Evolutionary conservation across 2,888 invertebrate genomes (phyloP), one percentile per base, ranked within the genome.

Genomic region (Mallateleia sp.): DNA sequence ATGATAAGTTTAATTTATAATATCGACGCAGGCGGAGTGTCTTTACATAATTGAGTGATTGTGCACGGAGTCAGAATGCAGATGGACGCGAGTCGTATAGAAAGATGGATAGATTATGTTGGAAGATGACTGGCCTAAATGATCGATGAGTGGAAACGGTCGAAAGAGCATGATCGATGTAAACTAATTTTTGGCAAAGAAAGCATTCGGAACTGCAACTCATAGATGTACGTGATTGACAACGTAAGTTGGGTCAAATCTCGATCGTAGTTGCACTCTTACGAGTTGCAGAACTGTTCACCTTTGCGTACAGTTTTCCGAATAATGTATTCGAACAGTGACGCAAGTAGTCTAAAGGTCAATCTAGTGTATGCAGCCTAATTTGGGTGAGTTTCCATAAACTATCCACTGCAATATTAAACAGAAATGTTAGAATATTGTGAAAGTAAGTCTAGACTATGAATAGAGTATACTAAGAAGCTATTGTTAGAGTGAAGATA

Each of bases 31-130:
- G 50, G 20, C 8, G 52, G 7, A 52, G 52, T 7, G 24, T 52
- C 52, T 52, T 14, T 52, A 20, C 11, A 52, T 52, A 24, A 52
- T 24, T 52, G 52, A 52, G 24, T 11, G 52, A 52, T 47, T n/a
- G 9, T n/a, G 20, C 9, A 11, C 24, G 14, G 8, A 14, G 52
- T 52, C 1, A 24, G 6, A 52, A 22, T 14, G 24, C 8, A 38
- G 7, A 52, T 52, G 52, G n/a, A n/a, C n/a, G 24, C 52, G 24
- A 24, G n/a, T 6, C 24, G 4, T 20, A 47, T 9, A 20, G 54
- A 56, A 56, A 56, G 22, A 52, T 52, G 15, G 52, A 22, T 52
- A 52, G 22, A 22, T 52, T 3, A 52, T 22, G 52, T n/a, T 45
- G 50, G 3, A 22, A 22, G 20, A 50, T 50, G 22, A 20, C 11